Conservation (phyloP, 2,888 invertebrate genomes). For the Eumacrocentrus americanus region DNA sequence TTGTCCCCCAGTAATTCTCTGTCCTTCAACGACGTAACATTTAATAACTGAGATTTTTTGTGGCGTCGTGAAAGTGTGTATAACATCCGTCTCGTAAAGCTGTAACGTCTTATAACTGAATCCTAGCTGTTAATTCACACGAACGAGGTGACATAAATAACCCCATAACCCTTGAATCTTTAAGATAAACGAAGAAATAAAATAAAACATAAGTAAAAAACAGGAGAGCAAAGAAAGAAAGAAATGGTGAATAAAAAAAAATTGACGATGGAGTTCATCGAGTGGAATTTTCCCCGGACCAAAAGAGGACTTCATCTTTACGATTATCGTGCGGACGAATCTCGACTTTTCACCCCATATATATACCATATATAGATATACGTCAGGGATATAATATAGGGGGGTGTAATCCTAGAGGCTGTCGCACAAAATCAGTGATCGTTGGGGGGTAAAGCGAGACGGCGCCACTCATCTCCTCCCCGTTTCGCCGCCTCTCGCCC, state of each 20-base stretch:
- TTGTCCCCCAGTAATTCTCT: neutral
- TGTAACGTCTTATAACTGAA: neutral
- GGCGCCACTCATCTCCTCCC: slow-evolving; percentile 3
- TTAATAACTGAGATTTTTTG: neutral
- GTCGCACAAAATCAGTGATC: slow-evolving; percentile 5
- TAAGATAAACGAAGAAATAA: neutral
- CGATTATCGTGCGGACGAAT: slow-evolving; percentile 1
- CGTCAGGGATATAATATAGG: neutral
- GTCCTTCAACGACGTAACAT: too few species aligned
- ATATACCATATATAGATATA: neutral
- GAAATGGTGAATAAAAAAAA: neutral
- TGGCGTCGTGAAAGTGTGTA: neutral
- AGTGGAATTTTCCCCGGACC: neutral
- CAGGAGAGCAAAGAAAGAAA: neutral
- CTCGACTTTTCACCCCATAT: slow-evolving; percentile 1
- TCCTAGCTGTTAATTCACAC: neutral
- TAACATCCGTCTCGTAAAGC: neutral
- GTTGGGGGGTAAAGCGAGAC: slow-evolving; percentile 1
- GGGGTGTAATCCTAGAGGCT: slow-evolving; percentile 5
- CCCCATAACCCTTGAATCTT: neutral
- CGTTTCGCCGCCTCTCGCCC: neutral
- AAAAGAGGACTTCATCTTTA: neutral
- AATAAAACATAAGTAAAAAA: neutral
- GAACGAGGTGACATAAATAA: neutral
- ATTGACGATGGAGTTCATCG: neutral